Conservation (phyloP, 2,888 invertebrate species). For the Actias luna region DNA sequence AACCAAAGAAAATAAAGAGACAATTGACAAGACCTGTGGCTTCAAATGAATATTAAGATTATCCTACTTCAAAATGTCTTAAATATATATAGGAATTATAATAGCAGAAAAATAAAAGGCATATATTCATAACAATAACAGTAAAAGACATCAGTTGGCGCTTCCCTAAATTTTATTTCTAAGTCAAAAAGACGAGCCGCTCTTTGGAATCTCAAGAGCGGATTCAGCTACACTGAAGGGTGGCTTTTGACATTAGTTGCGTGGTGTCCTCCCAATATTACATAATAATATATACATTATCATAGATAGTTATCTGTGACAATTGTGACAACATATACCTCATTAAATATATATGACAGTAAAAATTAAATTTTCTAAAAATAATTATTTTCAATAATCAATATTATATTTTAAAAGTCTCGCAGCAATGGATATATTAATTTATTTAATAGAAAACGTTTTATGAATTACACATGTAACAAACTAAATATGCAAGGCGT, state of each 20-base stretch:
- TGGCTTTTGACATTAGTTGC: conserved; percentile 43
- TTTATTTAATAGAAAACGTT: too few species aligned
- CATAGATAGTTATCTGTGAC: conserved; percentile 46
- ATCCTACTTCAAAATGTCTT: too few species aligned
- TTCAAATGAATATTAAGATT: too few species aligned
- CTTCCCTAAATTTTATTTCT: conserved; percentile 39
- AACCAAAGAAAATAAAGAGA: background rate
- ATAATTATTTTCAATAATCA: too few species aligned
- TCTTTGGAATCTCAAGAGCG: conserved; percentile 46
- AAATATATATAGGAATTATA: background rate
- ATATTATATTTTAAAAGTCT: background rate
- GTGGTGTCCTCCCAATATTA: conserved; percentile 47
- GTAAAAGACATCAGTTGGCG: conserved; percentile 28
- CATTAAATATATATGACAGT: too few species aligned
- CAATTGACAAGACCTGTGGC: too few species aligned
- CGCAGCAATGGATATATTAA: too few species aligned
- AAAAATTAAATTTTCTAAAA: too few species aligned
- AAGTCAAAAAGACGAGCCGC: conserved; percentile 32
- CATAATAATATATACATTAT: conserved; percentile 57
- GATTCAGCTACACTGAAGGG: conserved; percentile 56
- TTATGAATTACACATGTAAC: too few species aligned
- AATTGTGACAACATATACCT: conserved; percentile 36
- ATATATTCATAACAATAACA: background rate
- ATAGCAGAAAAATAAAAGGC: background rate
- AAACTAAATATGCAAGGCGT: too few species aligned